A percentile compares a stretch with the other conserved stretches of the same genome.
These are phyloP conservation scores for Mus caroli DNA, from an alignment of 2,797 vertebrate species.

Conservation along the genomic window DNA sequence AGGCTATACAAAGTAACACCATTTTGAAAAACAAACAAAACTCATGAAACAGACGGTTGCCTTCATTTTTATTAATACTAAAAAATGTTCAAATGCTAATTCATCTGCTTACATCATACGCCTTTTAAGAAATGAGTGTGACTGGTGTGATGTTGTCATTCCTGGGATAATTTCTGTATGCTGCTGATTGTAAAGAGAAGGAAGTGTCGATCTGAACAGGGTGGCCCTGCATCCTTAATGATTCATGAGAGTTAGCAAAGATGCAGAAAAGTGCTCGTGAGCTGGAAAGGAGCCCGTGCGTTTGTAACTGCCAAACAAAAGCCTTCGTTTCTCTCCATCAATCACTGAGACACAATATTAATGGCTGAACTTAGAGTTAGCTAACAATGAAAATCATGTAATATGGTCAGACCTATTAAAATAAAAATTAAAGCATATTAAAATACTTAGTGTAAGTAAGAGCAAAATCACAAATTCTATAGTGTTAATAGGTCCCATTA, in stretches of 20 bases:
- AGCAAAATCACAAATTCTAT: neutral
- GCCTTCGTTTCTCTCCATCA: neutral
- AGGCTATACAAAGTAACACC: neutral
- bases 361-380: slow-evolving; percentile 31
- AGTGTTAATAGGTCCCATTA: neutral
- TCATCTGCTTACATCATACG: neutral
- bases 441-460: neutral
- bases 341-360: slow-evolving; percentile 24
- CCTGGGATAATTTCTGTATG: neutral
- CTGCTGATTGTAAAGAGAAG: slow-evolving; percentile 4
- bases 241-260: neutral
- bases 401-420: neutral
- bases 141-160: slow-evolving; percentile 5
- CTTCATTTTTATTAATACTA: slow-evolving; percentile 22
- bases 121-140: neutral
- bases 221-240: neutral
- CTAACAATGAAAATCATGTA: neutral
- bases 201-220: neutral
- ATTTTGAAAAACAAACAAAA: neutral
- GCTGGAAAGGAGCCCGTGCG: neutral
- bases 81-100: neutral
- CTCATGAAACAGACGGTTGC: slow-evolving; percentile 2
- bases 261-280: neutral
- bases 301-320: neutral
- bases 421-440: slow-evolving; percentile 9